These are phyloP conservation scores for Crotophaga sulcirostris DNA, from an alignment of 2,113 vertebrate genomes.

Conservation along the genomic window DNA sequence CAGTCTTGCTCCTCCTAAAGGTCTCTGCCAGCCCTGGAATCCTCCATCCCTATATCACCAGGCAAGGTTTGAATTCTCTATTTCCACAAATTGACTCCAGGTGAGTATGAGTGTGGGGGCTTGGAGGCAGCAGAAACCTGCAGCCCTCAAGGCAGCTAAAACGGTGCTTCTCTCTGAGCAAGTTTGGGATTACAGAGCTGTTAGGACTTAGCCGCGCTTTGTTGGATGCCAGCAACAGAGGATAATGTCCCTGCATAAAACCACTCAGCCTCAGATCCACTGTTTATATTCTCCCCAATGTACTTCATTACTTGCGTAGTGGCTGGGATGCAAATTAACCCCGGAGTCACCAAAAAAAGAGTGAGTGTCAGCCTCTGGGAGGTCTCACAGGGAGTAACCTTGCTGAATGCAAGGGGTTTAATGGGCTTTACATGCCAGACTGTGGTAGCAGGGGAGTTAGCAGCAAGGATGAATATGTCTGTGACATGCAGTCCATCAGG, in stretches of 20 bases:
- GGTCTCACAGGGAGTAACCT: background rate
- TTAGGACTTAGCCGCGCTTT: background rate
- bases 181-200: background rate
- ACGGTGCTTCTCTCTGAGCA: background rate
- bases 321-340: conserved; percentile 6
- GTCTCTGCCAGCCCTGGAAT: background rate
- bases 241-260: background rate
- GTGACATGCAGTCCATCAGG: rapidly evolving
- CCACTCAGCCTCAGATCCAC: background rate
- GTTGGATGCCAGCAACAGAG: background rate
- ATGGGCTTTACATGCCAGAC: rapidly evolving
- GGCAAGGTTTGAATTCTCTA: background rate
- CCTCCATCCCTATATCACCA: background rate
- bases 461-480: rapidly evolving
- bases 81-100: background rate
- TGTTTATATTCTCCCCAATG: background rate
- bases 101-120: background rate
- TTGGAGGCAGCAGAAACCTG: background rate
- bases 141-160: background rate
- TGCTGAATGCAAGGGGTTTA: background rate
- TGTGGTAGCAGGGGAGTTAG: background rate
- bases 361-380: background rate
- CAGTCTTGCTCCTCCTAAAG: background rate
- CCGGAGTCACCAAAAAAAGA: rapidly evolving
- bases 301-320: background rate